Percentiles rank a stretch among this genome's conserved stretches.
Conservation (phyloP, 2,113 vertebrate species). For the Mesoclemmys tuberculata region DNA sequence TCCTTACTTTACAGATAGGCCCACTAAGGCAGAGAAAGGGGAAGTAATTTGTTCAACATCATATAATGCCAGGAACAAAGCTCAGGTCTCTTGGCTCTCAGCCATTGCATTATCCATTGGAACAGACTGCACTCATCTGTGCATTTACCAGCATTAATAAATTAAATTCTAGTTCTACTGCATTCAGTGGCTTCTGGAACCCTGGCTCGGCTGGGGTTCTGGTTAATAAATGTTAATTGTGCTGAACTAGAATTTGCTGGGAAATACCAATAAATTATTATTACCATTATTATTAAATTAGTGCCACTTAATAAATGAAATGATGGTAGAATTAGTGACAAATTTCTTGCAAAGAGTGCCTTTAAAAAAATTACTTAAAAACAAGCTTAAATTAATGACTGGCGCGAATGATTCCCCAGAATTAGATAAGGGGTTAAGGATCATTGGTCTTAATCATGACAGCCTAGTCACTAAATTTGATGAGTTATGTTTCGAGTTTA, state of each 20-base stretch:
- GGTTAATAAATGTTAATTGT: not conserved
- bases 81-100: not conserved
- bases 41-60: not conserved
- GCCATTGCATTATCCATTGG: accelerated
- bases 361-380: constrained; percentile 38
- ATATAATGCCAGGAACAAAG: not conserved
- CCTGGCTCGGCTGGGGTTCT: not conserved
- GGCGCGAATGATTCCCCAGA: constrained; percentile 62
- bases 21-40: not conserved
- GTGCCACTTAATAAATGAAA: not conserved
- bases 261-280: not conserved
- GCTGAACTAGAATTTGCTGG: not conserved
- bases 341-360: not conserved
- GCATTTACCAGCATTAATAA: not conserved
- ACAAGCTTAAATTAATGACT: constrained; percentile 56
- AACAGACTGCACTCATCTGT: accelerated
- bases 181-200: not conserved
- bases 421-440: constrained; percentile 65
- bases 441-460: constrained; percentile 59
- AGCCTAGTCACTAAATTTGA: constrained; percentile 37
- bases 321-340: not conserved
- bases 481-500: constrained; percentile 46
- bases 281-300: not conserved
- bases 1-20: not conserved
- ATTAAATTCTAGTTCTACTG: not conserved